phyloP scores from a whole-genome alignment of 2,113 vertebrate genomes.

The Rhinichthys klamathensis region DNA sequence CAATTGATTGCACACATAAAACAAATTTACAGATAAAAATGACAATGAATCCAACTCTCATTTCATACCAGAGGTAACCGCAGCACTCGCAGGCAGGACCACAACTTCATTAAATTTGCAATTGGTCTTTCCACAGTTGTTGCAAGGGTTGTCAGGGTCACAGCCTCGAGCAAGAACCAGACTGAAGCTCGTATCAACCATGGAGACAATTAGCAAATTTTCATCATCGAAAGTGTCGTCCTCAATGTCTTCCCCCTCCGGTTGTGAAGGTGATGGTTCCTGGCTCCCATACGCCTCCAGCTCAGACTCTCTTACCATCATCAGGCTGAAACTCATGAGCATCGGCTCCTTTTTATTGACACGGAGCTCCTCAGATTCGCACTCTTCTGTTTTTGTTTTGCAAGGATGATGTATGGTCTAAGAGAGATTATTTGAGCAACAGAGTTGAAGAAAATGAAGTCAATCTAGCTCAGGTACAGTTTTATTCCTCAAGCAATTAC shows the following conservation, averaged over 20 bases:
- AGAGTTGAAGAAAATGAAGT: neutral
- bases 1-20: no score
- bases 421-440: neutral
- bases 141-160: constrained; percentile 22
- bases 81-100: constrained; percentile 61
- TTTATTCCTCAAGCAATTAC: neutral
- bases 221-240: neutral
- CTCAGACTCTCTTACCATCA: constrained; percentile 62
- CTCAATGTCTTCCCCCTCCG: neutral
- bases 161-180: constrained; percentile 69
- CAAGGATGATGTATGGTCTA: constrained; percentile 68
- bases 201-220: constrained; percentile 66
- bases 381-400: neutral
- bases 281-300: neutral
- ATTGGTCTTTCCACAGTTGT: constrained; percentile 37
- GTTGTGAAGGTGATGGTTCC: neutral
- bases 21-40: neutral
- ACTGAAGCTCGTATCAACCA: constrained; percentile 69
- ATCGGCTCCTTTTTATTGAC: constrained; percentile 62
- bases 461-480: neutral
- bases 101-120: constrained; percentile 68
- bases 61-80: constrained; percentile 66
- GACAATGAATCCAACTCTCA: neutral
- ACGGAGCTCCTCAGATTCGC: constrained; percentile 43
- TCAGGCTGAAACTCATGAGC: constrained; percentile 61